phyloP scores from a whole-genome alignment of 1,140 invertebrate species.

The Drosophila kepulauana region DNA sequence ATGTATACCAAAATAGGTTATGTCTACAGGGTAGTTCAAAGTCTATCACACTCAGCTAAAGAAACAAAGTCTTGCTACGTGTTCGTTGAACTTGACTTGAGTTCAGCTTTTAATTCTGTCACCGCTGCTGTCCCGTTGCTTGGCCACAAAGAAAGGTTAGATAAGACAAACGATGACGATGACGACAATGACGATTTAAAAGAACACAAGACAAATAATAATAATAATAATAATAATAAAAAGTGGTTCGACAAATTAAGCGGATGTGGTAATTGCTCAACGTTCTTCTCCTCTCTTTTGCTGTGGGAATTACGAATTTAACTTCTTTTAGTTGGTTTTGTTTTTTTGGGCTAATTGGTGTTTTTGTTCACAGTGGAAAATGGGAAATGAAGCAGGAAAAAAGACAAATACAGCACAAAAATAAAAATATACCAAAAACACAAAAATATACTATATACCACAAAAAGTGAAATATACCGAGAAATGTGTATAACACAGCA shows the following conservation, averaged over 20 bases:
- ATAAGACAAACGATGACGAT: constrained; percentile 7
- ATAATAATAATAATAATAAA: constrained; percentile 15
- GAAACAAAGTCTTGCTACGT: neutral
- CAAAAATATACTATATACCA: too few relatives aligned
- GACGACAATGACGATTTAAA: constrained; percentile 26
- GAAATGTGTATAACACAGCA: too few relatives aligned
- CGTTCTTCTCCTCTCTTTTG: constrained; percentile 9
- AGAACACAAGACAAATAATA: constrained; percentile 1
- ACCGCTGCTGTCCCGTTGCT: constrained; percentile 10
- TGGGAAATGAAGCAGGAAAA: too few relatives aligned
- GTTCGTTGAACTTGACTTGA: constrained; percentile 2
- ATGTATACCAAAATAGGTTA: neutral
- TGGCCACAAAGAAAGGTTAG: constrained; percentile 31
- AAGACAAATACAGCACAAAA: too few relatives aligned
- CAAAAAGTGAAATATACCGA: too few relatives aligned
- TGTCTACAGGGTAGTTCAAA: neutral
- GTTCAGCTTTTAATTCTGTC: constrained; percentile 5
- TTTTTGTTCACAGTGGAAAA: neutral
- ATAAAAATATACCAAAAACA: too few relatives aligned
- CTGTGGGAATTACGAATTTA: constrained; percentile 15
- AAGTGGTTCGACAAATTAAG: constrained; percentile 68
- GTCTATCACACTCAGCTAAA: neutral
- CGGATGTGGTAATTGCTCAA: constrained; percentile 74
- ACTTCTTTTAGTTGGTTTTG: neutral
- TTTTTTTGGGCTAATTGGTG: neutral